Evolutionary conservation across 2,113 vertebrate species (phyloP).

Genomic region (Mirza zaza): DNA sequence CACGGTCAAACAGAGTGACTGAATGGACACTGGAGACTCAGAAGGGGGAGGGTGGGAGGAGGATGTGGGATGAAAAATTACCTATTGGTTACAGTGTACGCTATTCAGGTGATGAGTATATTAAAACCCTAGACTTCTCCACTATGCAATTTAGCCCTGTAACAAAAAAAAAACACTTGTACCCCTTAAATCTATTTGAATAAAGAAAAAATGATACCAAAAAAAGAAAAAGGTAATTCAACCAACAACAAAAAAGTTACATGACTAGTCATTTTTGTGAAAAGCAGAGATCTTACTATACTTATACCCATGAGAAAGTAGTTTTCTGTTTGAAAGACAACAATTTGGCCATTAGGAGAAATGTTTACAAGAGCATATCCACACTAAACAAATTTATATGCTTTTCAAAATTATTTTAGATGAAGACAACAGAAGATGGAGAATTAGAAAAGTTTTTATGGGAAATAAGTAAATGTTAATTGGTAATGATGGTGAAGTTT

Average conservation of each 20-base stretch:
- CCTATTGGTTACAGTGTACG: no score
- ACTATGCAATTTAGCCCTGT: no score
- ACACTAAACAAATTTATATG: neutral
- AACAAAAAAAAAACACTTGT: no score
- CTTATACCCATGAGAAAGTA: neutral
- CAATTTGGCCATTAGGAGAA: neutral
- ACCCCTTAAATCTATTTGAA: neutral
- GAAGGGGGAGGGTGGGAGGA: no score
- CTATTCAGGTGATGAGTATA: no score
- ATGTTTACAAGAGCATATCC: neutral
- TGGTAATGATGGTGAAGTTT: constrained; percentile 5
- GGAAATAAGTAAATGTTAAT: constrained; percentile 41
- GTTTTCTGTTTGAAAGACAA: constrained; percentile 23
- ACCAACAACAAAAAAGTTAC: neutral
- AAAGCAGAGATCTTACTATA: neutral
- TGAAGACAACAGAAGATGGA: constrained; percentile 9
- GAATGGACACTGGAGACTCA: no score
- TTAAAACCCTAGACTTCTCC: no score
- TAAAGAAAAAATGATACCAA: no score
- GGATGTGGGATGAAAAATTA: no score
- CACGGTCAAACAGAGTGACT: no score
- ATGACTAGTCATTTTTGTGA: constrained; percentile 16
- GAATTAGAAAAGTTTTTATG: constrained; percentile 17
- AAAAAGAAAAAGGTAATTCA: no score
- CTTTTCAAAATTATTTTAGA: constrained; percentile 41